Evolutionary conservation across 2,797 vertebrate species (phyloP).

Genomic region (Semotilus atromaculatus): DNA sequence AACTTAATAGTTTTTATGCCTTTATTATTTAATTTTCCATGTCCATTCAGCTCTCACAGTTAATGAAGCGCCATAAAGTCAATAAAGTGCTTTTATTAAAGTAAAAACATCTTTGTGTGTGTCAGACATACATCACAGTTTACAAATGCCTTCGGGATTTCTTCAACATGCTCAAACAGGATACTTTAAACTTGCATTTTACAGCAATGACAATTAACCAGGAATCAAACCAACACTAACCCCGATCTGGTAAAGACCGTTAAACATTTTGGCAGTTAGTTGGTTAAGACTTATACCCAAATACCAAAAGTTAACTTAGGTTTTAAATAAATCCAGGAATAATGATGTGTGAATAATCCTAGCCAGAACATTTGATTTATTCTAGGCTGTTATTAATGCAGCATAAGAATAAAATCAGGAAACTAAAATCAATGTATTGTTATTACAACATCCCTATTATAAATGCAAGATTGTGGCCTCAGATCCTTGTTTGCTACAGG

Average conservation of each 20-base stretch:
- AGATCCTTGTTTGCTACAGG: not conserved
- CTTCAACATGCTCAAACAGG: conserved; percentile 59
- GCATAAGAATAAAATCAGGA: not conserved
- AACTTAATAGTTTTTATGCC: not conserved
- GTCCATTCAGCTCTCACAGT: not conserved
- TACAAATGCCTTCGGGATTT: conserved; percentile 67
- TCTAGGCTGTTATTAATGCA: not conserved
- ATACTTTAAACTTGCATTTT: conserved; percentile 50
- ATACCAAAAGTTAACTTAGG: conserved; percentile 49
- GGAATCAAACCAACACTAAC: conserved; percentile 64
- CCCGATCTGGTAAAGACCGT: conserved; percentile 57
- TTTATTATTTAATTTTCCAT: not conserved
- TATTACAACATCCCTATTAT: not conserved
- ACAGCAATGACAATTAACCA: conserved; percentile 63
- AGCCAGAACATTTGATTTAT: conserved; percentile 9
- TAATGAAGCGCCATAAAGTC: conserved; percentile 18
- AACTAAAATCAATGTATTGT: conserved; percentile 14
- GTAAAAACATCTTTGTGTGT: conserved; percentile 59
- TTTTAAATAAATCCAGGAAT: not conserved
- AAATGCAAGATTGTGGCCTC: not conserved
- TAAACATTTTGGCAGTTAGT: conserved; percentile 71
- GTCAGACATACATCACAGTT: conserved; percentile 62
- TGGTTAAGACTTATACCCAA: conserved; percentile 59
- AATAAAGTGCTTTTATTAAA: conserved; percentile 86
- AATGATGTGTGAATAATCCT: not conserved